Conservation (phyloP, 2,113 vertebrate genomes). For the Sterrhoptilus dennistouni region DNA sequence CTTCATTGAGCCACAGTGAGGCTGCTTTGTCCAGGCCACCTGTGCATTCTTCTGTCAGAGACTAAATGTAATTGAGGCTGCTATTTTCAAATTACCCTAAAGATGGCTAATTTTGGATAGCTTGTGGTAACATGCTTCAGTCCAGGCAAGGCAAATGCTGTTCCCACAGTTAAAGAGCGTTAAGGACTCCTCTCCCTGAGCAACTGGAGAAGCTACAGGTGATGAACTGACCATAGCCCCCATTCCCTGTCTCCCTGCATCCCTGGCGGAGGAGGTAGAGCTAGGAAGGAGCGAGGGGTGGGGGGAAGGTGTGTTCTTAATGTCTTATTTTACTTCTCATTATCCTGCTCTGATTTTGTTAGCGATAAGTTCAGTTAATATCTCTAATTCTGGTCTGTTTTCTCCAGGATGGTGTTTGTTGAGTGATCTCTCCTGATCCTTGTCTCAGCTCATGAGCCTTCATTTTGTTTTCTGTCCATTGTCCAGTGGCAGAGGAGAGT, state of each 20-base stretch:
- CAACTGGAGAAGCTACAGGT: fast-evolving
- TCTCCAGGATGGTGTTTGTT: not conserved
- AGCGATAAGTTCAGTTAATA: not conserved
- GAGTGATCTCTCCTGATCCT: not conserved
- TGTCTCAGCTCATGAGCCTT: not conserved
- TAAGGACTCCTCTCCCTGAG: not conserved
- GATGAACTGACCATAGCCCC: not conserved
- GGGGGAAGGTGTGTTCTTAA: no score
- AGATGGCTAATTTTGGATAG: not conserved
- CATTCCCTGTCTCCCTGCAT: not conserved
- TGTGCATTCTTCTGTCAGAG: not conserved
- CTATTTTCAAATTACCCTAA: not conserved
- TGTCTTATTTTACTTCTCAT: not conserved
- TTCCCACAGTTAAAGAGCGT: not conserved
- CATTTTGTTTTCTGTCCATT: not conserved
- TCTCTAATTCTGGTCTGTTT: not conserved
- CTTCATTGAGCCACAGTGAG: fast-evolving
- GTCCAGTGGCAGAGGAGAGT: not conserved
- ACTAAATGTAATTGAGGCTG: not conserved
- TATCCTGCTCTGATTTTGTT: not conserved
- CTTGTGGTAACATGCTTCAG: not conserved
- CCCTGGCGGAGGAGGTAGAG: not conserved
- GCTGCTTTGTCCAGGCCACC: not conserved
- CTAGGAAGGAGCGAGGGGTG: not conserved
- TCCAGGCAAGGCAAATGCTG: not conserved